phyloP scores from a whole-genome alignment of 2,797 vertebrate genomes.

The Rhyacichthys aspro region DNA sequence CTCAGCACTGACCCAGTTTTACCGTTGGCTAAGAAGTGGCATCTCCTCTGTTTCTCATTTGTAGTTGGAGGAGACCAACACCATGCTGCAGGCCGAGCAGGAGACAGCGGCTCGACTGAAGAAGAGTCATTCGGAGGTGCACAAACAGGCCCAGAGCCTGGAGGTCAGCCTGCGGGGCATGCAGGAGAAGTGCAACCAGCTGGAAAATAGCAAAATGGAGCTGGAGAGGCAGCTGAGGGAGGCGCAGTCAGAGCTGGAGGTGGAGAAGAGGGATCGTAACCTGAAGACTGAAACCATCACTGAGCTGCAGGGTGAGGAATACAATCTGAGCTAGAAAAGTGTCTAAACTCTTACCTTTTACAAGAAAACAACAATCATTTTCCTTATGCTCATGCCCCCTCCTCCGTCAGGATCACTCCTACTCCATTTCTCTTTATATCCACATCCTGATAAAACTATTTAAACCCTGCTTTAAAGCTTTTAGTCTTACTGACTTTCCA shows the following conservation, averaged over 20 bases:
- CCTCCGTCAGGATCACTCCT: no score
- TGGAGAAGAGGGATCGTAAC: constrained; percentile 85
- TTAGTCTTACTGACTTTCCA: no score
- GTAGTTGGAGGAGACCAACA: constrained; percentile 89
- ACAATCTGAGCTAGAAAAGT: neutral
- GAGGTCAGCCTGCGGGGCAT: constrained; percentile 88
- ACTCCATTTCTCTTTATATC: no score
- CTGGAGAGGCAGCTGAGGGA: constrained; percentile 90
- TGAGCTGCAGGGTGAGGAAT: constrained; percentile 90
- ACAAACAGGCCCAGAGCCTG: constrained; percentile 90
- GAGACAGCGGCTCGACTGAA: constrained; percentile 86
- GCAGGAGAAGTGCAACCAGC: constrained; percentile 86
- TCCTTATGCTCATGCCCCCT: no score
- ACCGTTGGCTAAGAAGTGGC: constrained; percentile 3
- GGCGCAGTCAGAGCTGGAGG: constrained; percentile 89
- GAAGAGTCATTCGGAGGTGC: constrained; percentile 89
- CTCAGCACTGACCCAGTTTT: constrained; percentile 1
- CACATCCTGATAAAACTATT: no score
- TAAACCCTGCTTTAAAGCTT: no score
- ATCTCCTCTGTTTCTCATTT: constrained; percentile 7
- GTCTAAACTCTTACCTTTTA: no score
- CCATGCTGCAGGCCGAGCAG: constrained; percentile 85
- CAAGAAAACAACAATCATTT: no score
- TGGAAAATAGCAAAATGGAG: constrained; percentile 88
- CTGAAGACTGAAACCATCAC: constrained; percentile 87